Conservation (phyloP, 1,140 invertebrate species). For the Heterodera schachtii region DNA sequence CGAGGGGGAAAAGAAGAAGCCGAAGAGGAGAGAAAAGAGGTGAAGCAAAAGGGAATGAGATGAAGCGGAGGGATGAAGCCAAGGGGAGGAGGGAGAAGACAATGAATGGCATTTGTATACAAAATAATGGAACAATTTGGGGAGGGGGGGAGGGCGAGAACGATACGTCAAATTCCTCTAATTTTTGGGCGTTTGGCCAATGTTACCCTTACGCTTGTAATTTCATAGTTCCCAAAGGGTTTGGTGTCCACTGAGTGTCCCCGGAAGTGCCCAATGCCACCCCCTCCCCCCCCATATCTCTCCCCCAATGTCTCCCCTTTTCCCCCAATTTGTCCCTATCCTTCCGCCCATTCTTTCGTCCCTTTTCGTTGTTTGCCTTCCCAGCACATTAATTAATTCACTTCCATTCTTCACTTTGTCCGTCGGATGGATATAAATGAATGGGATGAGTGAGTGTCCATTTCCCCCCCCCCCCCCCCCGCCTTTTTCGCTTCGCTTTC, state of each 20-base stretch:
- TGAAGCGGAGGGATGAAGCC: too few species aligned
- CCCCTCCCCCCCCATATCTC: neutral
- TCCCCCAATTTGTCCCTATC: neutral
- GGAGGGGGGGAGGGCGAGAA: too few species aligned
- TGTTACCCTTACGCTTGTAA: too few species aligned
- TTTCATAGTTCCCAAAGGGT: neutral
- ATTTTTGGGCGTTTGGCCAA: too few species aligned
- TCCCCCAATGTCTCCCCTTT: neutral
- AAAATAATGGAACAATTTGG: too few species aligned
- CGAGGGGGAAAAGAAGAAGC: too few species aligned
- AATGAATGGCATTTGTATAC: too few species aligned
- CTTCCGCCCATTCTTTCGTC: neutral
- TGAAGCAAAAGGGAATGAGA: too few species aligned
- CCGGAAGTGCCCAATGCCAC: constrained; percentile 1
- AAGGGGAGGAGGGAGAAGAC: too few species aligned
- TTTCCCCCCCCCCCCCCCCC: neutral
- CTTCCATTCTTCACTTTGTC: neutral
- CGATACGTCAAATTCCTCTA: too few species aligned
- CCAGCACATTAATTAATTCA: constrained; percentile 13
- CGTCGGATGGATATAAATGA: neutral
- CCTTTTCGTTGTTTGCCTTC: constrained; percentile 4
- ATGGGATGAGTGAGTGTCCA: constrained; percentile 10
- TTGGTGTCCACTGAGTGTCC: neutral
- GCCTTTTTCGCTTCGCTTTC: neutral
- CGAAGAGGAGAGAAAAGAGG: too few species aligned